phyloP scores from a whole-genome alignment of 2,797 vertebrate genomes.

The Vipera latastei region DNA sequence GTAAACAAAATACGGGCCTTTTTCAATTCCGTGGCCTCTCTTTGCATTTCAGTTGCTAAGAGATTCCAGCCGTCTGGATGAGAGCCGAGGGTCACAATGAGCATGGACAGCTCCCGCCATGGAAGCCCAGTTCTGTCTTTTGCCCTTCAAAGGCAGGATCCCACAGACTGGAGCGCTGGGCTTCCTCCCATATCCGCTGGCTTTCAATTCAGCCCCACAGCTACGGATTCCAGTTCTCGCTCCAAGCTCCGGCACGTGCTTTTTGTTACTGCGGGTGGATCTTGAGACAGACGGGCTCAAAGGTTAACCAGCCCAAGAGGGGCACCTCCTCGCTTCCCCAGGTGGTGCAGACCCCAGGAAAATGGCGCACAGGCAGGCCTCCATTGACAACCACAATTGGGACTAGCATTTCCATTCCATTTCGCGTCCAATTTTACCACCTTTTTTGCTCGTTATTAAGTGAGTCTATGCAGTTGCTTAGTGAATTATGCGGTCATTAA shows the following conservation, averaged over 20 bases:
- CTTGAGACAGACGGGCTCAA: not conserved
- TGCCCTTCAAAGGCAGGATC: not conserved
- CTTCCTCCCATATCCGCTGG: not conserved
- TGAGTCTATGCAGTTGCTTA: not conserved
- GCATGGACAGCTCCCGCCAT: no score
- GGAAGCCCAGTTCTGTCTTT: no score
- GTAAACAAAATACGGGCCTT: not conserved
- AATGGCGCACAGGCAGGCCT: not conserved
- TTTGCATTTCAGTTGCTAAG: not conserved
- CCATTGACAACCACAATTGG: not conserved
- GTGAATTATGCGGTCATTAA: not conserved
- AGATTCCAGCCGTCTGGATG: not conserved
- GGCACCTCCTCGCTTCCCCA: no score
- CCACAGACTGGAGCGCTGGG: not conserved
- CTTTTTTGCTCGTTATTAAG: not conserved
- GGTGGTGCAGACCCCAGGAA: not conserved
- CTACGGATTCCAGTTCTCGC: not conserved
- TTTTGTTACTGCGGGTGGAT: not conserved
- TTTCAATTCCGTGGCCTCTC: not conserved
- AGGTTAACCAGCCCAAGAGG: not conserved
- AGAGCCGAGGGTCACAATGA: not conserved
- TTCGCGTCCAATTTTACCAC: rapidly evolving
- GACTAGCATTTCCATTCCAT: not conserved
- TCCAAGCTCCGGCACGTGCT: not conserved
- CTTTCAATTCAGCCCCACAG: no score